Percentiles rank a stretch among this genome's conserved stretches.
phyloP scores from a whole-genome alignment of 2,888 invertebrate genomes.

The Scotopteryx bipunctaria region DNA sequence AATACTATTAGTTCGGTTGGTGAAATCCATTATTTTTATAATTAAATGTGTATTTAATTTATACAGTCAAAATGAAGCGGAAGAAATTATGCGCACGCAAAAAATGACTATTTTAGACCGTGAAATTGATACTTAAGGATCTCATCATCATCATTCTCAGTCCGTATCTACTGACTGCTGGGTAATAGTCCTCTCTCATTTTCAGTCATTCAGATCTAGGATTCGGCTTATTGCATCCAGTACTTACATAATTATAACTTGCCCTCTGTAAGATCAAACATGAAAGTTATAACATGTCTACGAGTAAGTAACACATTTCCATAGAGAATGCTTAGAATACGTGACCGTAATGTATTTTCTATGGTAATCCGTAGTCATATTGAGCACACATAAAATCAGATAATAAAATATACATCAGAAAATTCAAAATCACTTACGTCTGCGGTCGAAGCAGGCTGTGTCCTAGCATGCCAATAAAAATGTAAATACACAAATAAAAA shows the following conservation, averaged over 20 bases:
- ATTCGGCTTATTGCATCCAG: too few relatives aligned
- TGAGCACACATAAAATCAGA: conserved; percentile 79
- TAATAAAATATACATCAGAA: conserved; percentile 82
- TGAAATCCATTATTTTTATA: too few relatives aligned
- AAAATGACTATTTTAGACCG: too few relatives aligned
- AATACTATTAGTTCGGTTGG: too few relatives aligned
- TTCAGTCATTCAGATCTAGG: too few relatives aligned
- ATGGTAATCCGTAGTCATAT: conserved; percentile 76
- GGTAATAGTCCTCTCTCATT: too few relatives aligned
- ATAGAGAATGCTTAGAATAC: conserved; percentile 52
- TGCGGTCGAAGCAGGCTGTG: conserved; percentile 73
- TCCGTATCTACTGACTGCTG: too few relatives aligned
- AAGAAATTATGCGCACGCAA: too few relatives aligned
- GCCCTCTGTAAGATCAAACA: conserved; percentile 16
- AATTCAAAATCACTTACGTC: conserved; percentile 84
- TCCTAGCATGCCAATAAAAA: conserved; percentile 81
- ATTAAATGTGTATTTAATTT: too few relatives aligned
- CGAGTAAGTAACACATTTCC: conserved; percentile 46
- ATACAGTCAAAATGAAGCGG: too few relatives aligned
- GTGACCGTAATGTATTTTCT: conserved; percentile 67
- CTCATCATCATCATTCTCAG: too few relatives aligned
- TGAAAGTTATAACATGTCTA: conserved; percentile 33
- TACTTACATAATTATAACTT: background rate
- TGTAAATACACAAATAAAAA: conserved; percentile 81
- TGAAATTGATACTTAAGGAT: too few relatives aligned